A percentile compares a stretch with the other conserved stretches of the same genome.
These are phyloP conservation scores for Pteronura brasiliensis DNA, from an alignment of 2,113 vertebrate genomes.

Conservation along the genomic window DNA sequence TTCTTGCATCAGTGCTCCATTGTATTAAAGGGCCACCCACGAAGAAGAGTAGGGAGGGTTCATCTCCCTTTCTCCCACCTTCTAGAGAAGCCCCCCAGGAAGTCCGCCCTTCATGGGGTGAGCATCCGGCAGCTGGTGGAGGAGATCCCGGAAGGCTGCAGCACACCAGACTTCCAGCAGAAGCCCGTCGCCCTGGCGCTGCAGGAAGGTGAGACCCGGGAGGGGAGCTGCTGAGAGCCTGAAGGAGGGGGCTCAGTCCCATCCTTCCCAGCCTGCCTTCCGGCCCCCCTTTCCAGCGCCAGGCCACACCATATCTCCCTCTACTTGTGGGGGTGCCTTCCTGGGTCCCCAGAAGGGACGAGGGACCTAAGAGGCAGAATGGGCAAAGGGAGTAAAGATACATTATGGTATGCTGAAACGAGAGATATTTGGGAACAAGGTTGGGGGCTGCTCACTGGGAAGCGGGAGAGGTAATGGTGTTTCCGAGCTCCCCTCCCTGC, in stretches of 20 bases:
- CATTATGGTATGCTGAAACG: fast-evolving
- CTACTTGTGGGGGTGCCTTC: neutral
- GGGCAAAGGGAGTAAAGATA: neutral
- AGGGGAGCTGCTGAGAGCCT: neutral
- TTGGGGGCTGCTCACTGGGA: fast-evolving
- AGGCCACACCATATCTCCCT: neutral
- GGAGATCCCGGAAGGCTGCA: slow-evolving; percentile 86
- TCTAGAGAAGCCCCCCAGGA: slow-evolving; percentile 79
- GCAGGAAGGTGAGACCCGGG: slow-evolving; percentile 85
- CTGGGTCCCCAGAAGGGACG: neutral
- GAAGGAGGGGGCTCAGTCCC: no score
- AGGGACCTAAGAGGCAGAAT: neutral
- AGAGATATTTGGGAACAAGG: neutral
- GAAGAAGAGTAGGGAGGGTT: neutral
- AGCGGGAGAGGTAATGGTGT: fast-evolving
- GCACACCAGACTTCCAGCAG: slow-evolving; percentile 85
- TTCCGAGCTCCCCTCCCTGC: fast-evolving
- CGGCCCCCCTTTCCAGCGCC: neutral
- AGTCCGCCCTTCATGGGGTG: slow-evolving; percentile 86
- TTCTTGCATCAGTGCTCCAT: neutral
- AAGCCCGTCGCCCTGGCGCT: slow-evolving; percentile 84
- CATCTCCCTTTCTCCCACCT: neutral
- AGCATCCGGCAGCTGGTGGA: slow-evolving; percentile 83
- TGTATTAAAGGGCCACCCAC: neutral
- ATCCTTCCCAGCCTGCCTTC: neutral